Base-by-base conservation (phyloP, 2,888 invertebrate species). In the Petrolisthes cinctipes region DNA sequence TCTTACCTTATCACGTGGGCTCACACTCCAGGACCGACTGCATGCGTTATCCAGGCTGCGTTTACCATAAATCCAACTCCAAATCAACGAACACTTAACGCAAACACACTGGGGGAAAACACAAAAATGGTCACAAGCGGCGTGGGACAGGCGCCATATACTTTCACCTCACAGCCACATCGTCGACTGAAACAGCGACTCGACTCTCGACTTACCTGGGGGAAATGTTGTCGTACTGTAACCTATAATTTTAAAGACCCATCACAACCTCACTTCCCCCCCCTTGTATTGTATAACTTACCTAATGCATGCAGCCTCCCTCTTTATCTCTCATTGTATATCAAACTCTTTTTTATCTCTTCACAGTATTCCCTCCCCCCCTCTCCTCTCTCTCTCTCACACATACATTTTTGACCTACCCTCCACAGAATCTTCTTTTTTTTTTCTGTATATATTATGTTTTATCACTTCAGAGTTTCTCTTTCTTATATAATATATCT, bases 41-140 rank as follows among this genome's bases (percentile, higher is more conserved):
- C 71, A 71, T 71, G 20, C 71, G 71, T n/a, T n/a, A 7, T n/a
- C 20, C 71, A 3, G 20, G 71, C n/a, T 6, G 6, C 71, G 6
- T 6, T 7, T 71, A 20, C 71, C n/a, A n/a, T 71, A 71, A n/a
- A 71, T 71, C 71, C 71, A 17, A 71, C 71, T 71, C 71, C 71
- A 71, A 71, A 71, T 71, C 20, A 71, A 71, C n/a, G 71, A 71
- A 71, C 71, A 71, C 71, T n/a, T 20, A 71, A 71, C 71, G 71
- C 20, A 71, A 71, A 71, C 14, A 20, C 17, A 71, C 71, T n/a
- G n/a, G 14, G 20, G 14, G 17, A 7, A 20, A 71, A 71, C 71
- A 71, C 71, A 71, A 71, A 71, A 71, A 14, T 6, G 71, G 71
- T 14, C 7, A 14, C 14, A 71, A n/a, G 14, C n/a, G 71, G 71